Evolutionary conservation across 2,113 vertebrate genomes (phyloP).

Genomic region (Cyanoderma ruficeps): DNA sequence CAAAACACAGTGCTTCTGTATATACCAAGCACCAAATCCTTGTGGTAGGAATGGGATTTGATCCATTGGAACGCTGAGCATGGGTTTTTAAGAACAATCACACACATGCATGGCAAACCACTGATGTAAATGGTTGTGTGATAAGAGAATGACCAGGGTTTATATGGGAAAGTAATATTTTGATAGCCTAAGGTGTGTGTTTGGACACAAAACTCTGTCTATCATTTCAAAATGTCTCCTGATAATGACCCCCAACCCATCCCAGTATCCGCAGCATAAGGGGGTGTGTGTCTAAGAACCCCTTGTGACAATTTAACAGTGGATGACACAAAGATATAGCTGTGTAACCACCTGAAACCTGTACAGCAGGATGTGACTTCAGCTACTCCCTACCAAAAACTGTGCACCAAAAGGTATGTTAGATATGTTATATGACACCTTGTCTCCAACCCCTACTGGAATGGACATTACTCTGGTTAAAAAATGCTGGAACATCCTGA

Average conservation of each 20-base stretch:
- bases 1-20: neutral
- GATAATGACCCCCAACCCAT: neutral
- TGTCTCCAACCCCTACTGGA: neutral
- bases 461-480: neutral
- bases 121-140: neutral
- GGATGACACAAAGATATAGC: neutral
- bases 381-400: neutral
- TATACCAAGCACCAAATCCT: neutral
- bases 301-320: neutral
- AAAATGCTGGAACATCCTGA: neutral
- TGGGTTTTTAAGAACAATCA: neutral
- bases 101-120: neutral
- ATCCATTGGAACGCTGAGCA: neutral
- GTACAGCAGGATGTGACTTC: neutral
- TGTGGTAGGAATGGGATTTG: neutral
- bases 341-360: fast-evolving
- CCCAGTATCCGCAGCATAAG: neutral
- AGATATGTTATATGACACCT: neutral
- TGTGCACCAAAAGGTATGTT: neutral
- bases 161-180: neutral
- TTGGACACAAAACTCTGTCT: neutral
- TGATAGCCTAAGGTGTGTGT: neutral
- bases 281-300: neutral
- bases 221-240: fast-evolving
- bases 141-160: neutral